phyloP scores from a whole-genome alignment of 2,888 invertebrate genomes.

The Liopterus haemorrhoidalis region DNA sequence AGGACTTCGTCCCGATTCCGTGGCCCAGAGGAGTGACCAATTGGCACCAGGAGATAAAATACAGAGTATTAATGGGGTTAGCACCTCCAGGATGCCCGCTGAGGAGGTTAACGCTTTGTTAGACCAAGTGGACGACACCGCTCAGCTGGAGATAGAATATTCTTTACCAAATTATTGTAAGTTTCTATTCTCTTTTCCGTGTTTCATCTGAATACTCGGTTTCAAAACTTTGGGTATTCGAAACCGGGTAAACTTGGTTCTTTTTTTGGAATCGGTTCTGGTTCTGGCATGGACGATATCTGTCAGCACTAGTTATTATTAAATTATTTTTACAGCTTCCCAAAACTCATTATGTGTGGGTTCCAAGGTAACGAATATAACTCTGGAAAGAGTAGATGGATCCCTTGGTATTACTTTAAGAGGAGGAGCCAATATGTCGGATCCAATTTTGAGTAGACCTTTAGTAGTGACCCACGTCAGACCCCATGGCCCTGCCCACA shows the following conservation, averaged over 20 bases:
- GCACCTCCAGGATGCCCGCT: conserved; percentile 67
- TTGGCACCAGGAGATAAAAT: conserved; percentile 74
- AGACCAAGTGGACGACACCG: conserved; percentile 67
- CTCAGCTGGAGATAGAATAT: conserved; percentile 78
- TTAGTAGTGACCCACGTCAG: conserved; percentile 84
- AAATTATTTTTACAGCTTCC: conserved; percentile 56
- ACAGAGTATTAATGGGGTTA: conserved; percentile 75
- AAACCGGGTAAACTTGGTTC: background rate
- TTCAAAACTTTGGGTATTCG: background rate
- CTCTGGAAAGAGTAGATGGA: conserved; percentile 70
- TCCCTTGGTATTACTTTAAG: conserved; percentile 86
- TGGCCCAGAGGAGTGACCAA: conserved; percentile 68
- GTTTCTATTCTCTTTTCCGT: conserved; percentile 34
- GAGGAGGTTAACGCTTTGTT: conserved; percentile 70
- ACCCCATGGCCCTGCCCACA: conserved; percentile 82
- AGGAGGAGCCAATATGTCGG: conserved; percentile 66
- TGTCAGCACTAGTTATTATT: background rate
- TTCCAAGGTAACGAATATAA: conserved; percentile 72
- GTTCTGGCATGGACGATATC: no score
- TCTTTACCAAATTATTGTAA: conserved; percentile 75
- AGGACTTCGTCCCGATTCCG: conserved; percentile 63
- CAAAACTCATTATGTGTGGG: conserved; percentile 70
- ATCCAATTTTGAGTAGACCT: conserved; percentile 62
- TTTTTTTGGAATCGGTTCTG: no score
- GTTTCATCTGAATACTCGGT: background rate